Evolutionary conservation across 2,797 vertebrate species (phyloP).

Genomic region (Hozukius guyotensis): DNA sequence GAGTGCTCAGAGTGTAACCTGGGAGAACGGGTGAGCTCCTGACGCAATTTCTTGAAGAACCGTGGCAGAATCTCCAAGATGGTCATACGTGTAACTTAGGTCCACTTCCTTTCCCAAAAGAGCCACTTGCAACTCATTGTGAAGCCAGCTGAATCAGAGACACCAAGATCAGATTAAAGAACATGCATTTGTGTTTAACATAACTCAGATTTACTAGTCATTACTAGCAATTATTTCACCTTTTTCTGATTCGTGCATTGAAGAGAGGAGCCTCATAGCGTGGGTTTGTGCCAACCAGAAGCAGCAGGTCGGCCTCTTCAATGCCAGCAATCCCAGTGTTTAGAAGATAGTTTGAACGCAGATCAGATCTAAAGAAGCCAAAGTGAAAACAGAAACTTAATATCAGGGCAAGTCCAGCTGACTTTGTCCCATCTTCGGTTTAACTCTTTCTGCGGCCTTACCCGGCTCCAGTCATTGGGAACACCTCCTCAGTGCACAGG

Average conservation of each 20-base stretch:
- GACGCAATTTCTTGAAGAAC: slow-evolving; percentile 88
- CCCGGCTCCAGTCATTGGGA: slow-evolving; percentile 80
- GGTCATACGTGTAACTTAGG: slow-evolving; percentile 89
- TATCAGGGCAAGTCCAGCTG: neutral
- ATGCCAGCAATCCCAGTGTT: slow-evolving; percentile 90
- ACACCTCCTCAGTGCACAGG: slow-evolving; percentile 90
- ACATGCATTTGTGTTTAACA: neutral
- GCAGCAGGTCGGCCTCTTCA: slow-evolving; percentile 90
- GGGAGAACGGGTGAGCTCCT: slow-evolving; percentile 84
- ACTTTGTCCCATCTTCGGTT: neutral
- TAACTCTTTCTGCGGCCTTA: slow-evolving; percentile 12
- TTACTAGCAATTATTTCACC: slow-evolving; percentile 65
- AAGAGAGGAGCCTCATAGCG: slow-evolving; percentile 91
- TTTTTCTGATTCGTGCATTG: slow-evolving; percentile 91
- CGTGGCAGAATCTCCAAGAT: slow-evolving; percentile 89
- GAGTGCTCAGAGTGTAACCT: slow-evolving; percentile 72
- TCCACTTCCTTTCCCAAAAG: slow-evolving; percentile 88
- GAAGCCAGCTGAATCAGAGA: slow-evolving; percentile 88
- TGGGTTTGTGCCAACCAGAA: slow-evolving; percentile 91
- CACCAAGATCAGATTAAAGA: neutral
- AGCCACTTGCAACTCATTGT: slow-evolving; percentile 91
- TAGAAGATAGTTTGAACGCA: slow-evolving; percentile 91
- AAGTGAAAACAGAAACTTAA: neutral
- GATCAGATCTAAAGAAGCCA: slow-evolving; percentile 82
- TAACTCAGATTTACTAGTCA: neutral